phyloP scores from a whole-genome alignment of 2,797 vertebrate species.

The Lophius americanus region DNA sequence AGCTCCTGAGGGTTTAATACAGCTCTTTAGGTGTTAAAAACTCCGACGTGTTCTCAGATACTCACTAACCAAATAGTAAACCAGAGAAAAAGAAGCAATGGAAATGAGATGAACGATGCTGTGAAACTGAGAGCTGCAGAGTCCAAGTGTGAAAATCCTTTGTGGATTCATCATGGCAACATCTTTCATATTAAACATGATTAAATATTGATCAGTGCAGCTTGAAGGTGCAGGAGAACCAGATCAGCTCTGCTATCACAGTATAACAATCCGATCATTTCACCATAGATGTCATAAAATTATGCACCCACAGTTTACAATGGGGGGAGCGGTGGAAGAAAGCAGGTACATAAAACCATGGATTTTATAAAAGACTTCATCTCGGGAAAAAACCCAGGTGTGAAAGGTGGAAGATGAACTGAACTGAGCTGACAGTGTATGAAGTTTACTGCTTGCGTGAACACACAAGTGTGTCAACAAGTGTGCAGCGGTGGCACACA shows the following conservation, averaged over 20 bases:
- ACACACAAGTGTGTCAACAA: constrained; percentile 74
- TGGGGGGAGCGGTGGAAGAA: background rate
- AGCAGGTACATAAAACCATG: constrained; percentile 4
- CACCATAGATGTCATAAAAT: background rate
- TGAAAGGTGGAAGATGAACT: constrained; percentile 12
- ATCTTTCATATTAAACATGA: background rate
- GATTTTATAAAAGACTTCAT: background rate
- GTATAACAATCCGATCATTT: background rate
- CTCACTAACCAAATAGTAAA: background rate
- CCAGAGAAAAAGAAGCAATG: background rate
- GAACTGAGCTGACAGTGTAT: constrained; percentile 25
- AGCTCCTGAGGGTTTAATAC: background rate
- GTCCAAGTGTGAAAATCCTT: background rate
- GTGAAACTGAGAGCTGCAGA: background rate
- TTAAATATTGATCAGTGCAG: constrained; percentile 3
- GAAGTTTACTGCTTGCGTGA: constrained; percentile 54
- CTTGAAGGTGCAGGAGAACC: background rate
- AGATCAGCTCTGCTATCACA: background rate
- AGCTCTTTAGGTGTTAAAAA: background rate
- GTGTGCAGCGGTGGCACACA: constrained; percentile 74
- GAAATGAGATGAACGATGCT: background rate
- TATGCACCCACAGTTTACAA: background rate
- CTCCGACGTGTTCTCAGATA: background rate
- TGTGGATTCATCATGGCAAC: background rate
- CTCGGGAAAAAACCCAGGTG: constrained; percentile 13